Evolutionary conservation across 2,113 vertebrate genomes (phyloP), one percentile per base, ranked within the genome.

Genomic region (Pogonocichla stellata): DNA sequence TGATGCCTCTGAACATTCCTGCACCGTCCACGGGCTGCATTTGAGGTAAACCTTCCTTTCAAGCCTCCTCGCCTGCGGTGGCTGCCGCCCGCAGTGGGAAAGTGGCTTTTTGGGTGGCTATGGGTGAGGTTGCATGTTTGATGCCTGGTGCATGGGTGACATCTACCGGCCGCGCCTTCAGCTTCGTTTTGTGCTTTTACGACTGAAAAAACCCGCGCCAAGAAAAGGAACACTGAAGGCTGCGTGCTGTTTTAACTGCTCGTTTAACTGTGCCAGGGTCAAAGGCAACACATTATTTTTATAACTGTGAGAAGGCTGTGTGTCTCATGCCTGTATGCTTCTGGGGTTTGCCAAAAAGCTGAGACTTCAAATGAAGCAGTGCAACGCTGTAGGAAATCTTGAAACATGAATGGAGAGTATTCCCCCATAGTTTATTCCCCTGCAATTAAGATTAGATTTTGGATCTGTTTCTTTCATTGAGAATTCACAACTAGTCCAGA

Each of bases 41-140:
- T 65, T 19, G 69, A 61, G 57, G 20, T 3, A 57, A 87, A 26
- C 6, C 17, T 24, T 43, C 53, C 33, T 9, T 20, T 19, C 17
- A 5, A 47, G 11, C 29, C 53, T 33, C 40, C 29, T 38, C 6
- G 70, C 16, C 38, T 61, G 14, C n/a, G 19, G 5, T 6, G 65
- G 24, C 42, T 61, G 14, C n/a, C 23, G 4, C 61, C 51, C 6
- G 57, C 70, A 1, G 43, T 0, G 28, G 57, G 64, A 25, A 36
- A 10, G 45, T 0, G 28, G 6, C 4, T 7, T 31, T 22, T 19
- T 1, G 34, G 8, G 19, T 0, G 10, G 20, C 26, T 9, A 0
- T 0, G 12, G 33, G 14, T 1, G 22, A 60, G 25, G 36, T 0
- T 43, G 33, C 9, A 0, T 0, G 3, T 56, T 8, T 6, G 50